Conservation (phyloP, 2,797 vertebrate species). For the Calcarius lapponicus region DNA sequence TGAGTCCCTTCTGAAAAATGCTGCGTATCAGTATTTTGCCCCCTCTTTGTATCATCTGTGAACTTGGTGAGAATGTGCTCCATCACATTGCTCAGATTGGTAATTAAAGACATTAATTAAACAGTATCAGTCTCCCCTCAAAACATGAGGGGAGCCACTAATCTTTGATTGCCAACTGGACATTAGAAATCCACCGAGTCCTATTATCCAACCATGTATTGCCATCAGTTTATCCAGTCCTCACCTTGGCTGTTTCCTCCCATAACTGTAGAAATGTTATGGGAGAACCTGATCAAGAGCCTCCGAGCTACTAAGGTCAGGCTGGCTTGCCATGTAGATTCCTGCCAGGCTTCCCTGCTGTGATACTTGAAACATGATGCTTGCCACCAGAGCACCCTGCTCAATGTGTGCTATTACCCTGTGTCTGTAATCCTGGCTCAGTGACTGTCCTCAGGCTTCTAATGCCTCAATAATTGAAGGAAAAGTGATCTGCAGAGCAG, state of each 20-base stretch:
- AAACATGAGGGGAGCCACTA: background rate
- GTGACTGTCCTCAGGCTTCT: background rate
- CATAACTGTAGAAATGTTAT: background rate
- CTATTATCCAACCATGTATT: background rate
- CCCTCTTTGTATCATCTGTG: background rate
- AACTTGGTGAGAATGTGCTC: background rate
- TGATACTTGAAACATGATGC: background rate
- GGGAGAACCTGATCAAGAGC: background rate
- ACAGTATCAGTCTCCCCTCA: background rate
- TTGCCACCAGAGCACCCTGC: background rate
- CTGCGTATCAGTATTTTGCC: background rate
- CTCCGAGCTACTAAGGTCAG: background rate
- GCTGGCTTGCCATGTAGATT: background rate
- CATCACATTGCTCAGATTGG: background rate
- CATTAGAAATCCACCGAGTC: background rate
- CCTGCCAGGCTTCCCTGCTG: background rate
- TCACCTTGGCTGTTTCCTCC: background rate
- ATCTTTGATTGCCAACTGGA: background rate
- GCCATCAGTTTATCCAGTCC: background rate
- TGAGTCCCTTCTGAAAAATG: background rate
- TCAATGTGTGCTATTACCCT: background rate
- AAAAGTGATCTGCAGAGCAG: background rate
- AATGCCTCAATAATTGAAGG: background rate
- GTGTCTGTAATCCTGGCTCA: background rate
- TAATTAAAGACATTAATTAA: background rate